phyloP scores from a whole-genome alignment of 2,888 invertebrate species.

The Cryptops parisi region DNA sequence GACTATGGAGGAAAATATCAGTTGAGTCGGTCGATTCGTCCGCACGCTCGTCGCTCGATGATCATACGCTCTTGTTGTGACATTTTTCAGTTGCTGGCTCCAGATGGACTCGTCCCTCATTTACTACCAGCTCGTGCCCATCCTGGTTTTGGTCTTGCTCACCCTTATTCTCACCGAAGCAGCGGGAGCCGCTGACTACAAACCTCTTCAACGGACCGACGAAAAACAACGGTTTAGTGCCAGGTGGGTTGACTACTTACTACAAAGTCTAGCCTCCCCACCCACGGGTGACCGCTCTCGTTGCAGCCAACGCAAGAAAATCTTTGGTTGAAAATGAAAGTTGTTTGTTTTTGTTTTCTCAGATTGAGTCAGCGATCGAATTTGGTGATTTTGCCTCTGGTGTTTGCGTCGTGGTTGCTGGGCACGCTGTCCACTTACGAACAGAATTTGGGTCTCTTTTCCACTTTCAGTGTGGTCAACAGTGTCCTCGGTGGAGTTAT shows the following conservation, averaged over 20 bases:
- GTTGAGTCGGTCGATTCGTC: conserved; percentile 6
- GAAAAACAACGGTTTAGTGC: conserved; percentile 21
- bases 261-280: no score
- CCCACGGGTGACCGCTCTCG: no score
- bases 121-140: conserved; percentile 22
- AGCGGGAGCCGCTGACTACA: conserved; percentile 24
- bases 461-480: conserved; percentile 24
- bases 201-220: conserved; percentile 23
- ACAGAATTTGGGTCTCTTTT: conserved; percentile 25
- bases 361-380: conserved; percentile 25
- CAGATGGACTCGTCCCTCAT: conserved; percentile 23
- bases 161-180: conserved; percentile 25
- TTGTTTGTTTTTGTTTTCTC: conserved; percentile 9
- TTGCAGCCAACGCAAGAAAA: no score
- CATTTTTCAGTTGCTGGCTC: conserved; percentile 25
- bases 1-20: conserved; percentile 26
- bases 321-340: no score
- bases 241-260: conserved; percentile 17
- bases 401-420: conserved; percentile 23
- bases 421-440: conserved; percentile 25
- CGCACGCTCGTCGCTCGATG: no score
- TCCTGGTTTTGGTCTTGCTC: conserved; percentile 21
- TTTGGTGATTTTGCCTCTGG: conserved; percentile 23
- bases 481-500: conserved; percentile 23
- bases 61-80: no score